Conservation (phyloP, 2,888 invertebrate genomes). For the Lucinisca nassula region DNA sequence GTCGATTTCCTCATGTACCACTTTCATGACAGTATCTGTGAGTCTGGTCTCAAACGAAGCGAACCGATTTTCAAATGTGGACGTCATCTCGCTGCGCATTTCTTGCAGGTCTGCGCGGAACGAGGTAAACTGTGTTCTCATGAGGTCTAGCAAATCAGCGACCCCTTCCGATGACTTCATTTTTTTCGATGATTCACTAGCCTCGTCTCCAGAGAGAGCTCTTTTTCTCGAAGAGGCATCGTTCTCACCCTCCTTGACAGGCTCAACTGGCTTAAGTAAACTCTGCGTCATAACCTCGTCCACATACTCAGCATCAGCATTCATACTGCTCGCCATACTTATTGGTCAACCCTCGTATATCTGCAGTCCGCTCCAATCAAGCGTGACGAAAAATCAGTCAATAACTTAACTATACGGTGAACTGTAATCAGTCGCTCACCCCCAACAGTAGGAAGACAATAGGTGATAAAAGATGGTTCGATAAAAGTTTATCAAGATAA, state of each 20-base stretch:
- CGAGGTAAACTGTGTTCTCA: not conserved
- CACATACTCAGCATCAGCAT: not conserved
- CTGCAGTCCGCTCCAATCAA: not conserved
- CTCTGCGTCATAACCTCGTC: not conserved
- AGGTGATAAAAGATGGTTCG: too few species aligned
- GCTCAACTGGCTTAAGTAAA: not conserved
- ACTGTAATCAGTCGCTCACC: too few species aligned
- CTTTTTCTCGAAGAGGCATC: not conserved
- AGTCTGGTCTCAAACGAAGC: not conserved
- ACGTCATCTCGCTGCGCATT: not conserved
- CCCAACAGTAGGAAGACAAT: too few species aligned
- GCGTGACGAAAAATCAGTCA: not conserved
- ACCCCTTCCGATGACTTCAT: not conserved
- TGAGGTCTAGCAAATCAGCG: not conserved
- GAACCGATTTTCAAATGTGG: not conserved
- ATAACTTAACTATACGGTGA: not conserved
- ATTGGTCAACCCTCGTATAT: not conserved
- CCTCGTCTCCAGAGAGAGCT: not conserved
- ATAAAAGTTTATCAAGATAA: too few species aligned
- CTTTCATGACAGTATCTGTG: not conserved
- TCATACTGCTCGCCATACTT: not conserved
- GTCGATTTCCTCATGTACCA: not conserved
- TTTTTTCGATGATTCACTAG: not conserved
- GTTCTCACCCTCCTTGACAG: not conserved
- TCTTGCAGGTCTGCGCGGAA: not conserved